These are phyloP conservation scores for Seriola aureovittata DNA, from an alignment of 2,113 vertebrate species.

Conservation along the genomic window DNA sequence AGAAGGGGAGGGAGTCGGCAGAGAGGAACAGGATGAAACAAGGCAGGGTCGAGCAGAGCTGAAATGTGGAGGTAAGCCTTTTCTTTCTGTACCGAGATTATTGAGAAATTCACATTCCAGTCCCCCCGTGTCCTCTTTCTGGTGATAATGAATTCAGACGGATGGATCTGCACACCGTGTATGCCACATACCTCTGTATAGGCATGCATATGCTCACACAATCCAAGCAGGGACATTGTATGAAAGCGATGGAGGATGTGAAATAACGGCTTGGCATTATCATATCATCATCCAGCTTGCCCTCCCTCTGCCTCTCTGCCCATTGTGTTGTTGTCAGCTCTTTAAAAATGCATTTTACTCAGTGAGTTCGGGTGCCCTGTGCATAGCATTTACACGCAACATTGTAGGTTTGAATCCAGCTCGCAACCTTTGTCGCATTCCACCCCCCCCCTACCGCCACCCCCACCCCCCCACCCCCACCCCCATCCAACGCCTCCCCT, in stretches of 20 bases:
- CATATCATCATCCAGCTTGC: conserved; percentile 34
- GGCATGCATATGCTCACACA: conserved; percentile 58
- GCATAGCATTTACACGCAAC: conserved; percentile 41
- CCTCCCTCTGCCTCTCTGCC: conserved; percentile 49
- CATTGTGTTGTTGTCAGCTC: conserved; percentile 51
- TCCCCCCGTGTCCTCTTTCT: conserved; percentile 51
- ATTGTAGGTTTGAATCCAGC: conserved; percentile 58
- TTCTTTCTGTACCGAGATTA: conserved; percentile 59
- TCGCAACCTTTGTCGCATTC: conserved; percentile 83
- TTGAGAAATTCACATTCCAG: conserved; percentile 48
- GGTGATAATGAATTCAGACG: conserved; percentile 61
- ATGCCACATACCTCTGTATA: conserved; percentile 64
- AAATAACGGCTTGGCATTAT: conserved; percentile 63
- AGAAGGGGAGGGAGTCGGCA: conserved; percentile 78
- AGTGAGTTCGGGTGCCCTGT: conserved; percentile 15
- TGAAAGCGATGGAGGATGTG: conserved; percentile 57
- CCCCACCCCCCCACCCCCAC: conserved; percentile 38
- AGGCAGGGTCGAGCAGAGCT: conserved; percentile 78
- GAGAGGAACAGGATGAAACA: conserved; percentile 82
- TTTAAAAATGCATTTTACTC: conserved; percentile 30
- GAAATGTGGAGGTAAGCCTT: conserved; percentile 83
- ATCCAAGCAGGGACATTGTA: conserved; percentile 64
- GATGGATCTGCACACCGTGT: conserved; percentile 44
- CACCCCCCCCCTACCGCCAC: conserved; percentile 52
- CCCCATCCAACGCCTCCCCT: background rate